These are phyloP conservation scores for Chironomus tentans DNA, from an alignment of 2,888 invertebrate species.

Conservation along the genomic window DNA sequence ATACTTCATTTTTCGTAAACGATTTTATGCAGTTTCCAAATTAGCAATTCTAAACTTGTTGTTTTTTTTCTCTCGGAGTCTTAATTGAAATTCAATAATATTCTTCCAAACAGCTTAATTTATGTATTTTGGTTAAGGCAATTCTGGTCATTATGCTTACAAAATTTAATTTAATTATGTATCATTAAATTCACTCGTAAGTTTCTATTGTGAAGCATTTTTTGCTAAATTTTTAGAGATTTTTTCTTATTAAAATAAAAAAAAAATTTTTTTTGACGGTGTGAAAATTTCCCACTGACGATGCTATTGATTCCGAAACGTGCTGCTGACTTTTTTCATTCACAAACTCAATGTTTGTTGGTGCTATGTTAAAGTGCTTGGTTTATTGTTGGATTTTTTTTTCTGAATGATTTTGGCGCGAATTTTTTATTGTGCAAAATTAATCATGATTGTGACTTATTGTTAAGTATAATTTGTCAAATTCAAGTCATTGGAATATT, in stretches of 20 bases:
- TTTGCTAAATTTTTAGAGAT: background rate
- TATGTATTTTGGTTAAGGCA: slow-evolving; percentile 26
- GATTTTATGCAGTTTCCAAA: background rate
- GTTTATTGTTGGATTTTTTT: background rate
- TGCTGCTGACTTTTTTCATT: background rate
- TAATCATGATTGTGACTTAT: too few relatives aligned
- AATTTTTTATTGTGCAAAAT: too few relatives aligned
- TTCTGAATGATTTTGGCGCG: too few relatives aligned
- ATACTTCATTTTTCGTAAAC: too few relatives aligned
- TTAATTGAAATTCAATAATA: slow-evolving; percentile 14
- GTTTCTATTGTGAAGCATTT: slow-evolving; percentile 4
- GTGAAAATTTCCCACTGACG: slow-evolving; percentile 11
- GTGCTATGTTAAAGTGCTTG: background rate
- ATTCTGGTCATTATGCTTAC: slow-evolving; percentile 19
- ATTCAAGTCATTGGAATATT: too few relatives aligned
- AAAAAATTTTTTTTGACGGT: background rate
- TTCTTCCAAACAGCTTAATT: slow-evolving; percentile 10
- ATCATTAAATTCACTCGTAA: slow-evolving; percentile 11
- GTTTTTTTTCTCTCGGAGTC: background rate
- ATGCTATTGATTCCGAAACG: background rate
- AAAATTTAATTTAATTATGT: slow-evolving; percentile 23
- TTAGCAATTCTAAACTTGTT: background rate
- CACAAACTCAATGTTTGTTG: background rate
- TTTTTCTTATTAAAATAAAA: background rate
- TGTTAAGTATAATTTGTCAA: too few relatives aligned